Conservation (phyloP, 2,797 vertebrate genomes). For the Peromyscus nudipes region DNA sequence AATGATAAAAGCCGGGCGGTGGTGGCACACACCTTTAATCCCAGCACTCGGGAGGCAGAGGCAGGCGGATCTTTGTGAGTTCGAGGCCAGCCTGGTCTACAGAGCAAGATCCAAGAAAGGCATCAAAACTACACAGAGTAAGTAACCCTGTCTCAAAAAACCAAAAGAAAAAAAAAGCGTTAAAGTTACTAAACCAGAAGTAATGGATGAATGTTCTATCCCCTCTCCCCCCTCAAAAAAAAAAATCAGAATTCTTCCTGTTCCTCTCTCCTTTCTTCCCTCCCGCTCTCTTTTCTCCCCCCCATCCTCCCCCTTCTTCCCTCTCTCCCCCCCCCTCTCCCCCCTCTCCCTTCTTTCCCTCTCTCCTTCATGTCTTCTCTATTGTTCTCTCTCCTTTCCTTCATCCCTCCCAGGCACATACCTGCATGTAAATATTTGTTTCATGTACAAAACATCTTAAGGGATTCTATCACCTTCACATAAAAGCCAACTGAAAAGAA, state of each 20-base stretch:
- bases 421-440: neutral
- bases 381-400: too few relatives aligned
- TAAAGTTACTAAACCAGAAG: slow-evolving; percentile 26
- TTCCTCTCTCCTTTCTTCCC: neutral
- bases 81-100: too few relatives aligned
- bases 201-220: neutral
- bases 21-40: too few relatives aligned
- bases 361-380: neutral
- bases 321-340: too few relatives aligned
- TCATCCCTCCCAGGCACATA: neutral
- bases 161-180: neutral
- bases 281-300: accelerated
- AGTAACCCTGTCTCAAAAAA: too few relatives aligned
- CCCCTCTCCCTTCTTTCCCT: too few relatives aligned
- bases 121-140: too few relatives aligned
- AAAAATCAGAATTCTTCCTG: neutral
- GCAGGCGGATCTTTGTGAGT: too few relatives aligned
- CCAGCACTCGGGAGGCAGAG: too few relatives aligned
- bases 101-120: too few relatives aligned
- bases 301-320: accelerated
- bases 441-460: neutral
- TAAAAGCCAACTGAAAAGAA: neutral
- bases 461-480: neutral
- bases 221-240: neutral
- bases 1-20: neutral